Base-by-base conservation (phyloP, 2,113 vertebrate genomes). In the Dendropsophus ebraccatus region DNA sequence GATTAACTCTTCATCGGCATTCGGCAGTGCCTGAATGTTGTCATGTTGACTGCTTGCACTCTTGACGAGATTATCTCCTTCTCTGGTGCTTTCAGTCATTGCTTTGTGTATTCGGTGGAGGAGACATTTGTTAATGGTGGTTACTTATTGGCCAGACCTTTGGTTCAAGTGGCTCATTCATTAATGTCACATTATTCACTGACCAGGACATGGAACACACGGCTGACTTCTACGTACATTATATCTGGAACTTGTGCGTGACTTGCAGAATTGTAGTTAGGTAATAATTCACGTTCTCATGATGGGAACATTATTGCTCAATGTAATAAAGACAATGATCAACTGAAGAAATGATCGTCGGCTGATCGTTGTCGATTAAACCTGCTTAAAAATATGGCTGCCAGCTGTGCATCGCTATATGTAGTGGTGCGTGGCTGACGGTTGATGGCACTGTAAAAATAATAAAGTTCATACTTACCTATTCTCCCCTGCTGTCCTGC, bases 131-230 rank as follows among this genome's bases (percentile, higher is more conserved):
- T 77, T 19, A 79, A 41, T 58, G 17, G 21, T 8, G 21, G 82
- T 73, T 83, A 73, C 60, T 69, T 82, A 83, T 83, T 73, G 67
- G 30, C 65, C 49, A 58, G 69, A 58, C 82, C 69, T 56, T n/a
- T 32, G 19, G 82, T 70, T 83, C 52, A 83, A 73, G 67, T 56
- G 81, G 45, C 30, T 21, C 67, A 83, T 74, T 83, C 50, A 83
- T 74, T 73, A 56, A 74, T 56, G 30, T 45, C 76, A 25, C 32
- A 73, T 83, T 58, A 74, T 74, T 73, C 82, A 52, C 69, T 56
- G 67, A 28, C 47, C 13, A 72, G 28, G 54, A 56, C 50, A 45
- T 58, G 12, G 35, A 72, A 14, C 35, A 69, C 82, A 83, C 14
- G 23, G 41, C 49, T 56, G 35, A 9, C 52, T 80, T 79, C 28